These are phyloP conservation scores for Cyphomyrmex costatus DNA, from an alignment of 1,140 invertebrate genomes.

Conservation along the genomic window DNA sequence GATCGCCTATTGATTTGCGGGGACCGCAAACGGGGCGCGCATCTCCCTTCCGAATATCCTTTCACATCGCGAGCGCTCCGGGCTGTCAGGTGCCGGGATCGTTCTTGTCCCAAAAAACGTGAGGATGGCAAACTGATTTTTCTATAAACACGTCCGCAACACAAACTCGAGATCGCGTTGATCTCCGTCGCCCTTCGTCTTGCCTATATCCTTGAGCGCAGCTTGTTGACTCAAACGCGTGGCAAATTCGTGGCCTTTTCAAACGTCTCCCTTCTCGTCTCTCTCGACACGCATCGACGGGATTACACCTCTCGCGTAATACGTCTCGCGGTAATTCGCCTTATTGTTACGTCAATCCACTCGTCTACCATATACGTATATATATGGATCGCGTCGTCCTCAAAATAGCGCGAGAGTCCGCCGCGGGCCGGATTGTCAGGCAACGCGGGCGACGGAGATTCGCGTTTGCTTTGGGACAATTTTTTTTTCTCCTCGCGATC, in stretches of 20 bases:
- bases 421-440: slow-evolving; percentile 19
- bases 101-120: slow-evolving; percentile 66
- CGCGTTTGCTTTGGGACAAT: not conserved
- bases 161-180: slow-evolving; percentile 57
- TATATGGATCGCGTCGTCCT: not conserved
- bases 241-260: slow-evolving; percentile 82
- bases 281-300: slow-evolving; percentile 54
- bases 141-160: slow-evolving; percentile 76
- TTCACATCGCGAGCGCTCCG: slow-evolving; percentile 77
- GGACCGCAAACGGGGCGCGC: slow-evolving; percentile 80
- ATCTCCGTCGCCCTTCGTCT: not conserved
- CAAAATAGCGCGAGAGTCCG: not conserved
- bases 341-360: slow-evolving; percentile 61
- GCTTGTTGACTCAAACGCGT: slow-evolving; percentile 86
- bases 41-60: slow-evolving; percentile 77
- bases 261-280: slow-evolving; percentile 67
- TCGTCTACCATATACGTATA: slow-evolving; percentile 10
- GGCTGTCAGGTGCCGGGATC: slow-evolving; percentile 81
- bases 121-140: slow-evolving; percentile 75
- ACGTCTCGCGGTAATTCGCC: slow-evolving; percentile 33
- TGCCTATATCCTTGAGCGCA: slow-evolving; percentile 60
- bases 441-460: slow-evolving; percentile 13
- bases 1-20: slow-evolving; percentile 82
- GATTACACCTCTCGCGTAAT: slow-evolving; percentile 69
- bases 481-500: not conserved